These are phyloP conservation scores for Synanthedon formicaeformis DNA, from an alignment of 2,888 invertebrate species.

Conservation along the genomic window DNA sequence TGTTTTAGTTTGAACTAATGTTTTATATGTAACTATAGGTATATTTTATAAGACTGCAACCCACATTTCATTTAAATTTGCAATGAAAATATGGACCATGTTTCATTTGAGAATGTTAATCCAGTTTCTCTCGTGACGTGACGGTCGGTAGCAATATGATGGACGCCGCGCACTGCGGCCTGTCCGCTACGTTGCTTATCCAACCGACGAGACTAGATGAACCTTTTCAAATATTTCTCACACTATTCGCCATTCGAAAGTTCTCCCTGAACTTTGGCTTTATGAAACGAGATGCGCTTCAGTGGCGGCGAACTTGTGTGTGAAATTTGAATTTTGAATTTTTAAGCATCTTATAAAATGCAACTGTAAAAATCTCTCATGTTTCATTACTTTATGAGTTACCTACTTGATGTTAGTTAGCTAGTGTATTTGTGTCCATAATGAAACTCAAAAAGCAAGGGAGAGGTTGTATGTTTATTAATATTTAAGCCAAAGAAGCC, in stretches of 20 bases:
- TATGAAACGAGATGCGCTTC: slow-evolving; percentile 8
- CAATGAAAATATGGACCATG: too few species aligned
- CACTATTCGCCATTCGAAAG: slow-evolving; percentile 13
- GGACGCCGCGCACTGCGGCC: not conserved
- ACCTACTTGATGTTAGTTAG: not conserved
- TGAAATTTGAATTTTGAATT: slow-evolving; percentile 1
- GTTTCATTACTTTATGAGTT: not conserved
- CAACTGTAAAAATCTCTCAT: not conserved
- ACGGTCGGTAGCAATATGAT: slow-evolving; percentile 5
- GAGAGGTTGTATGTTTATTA: too few species aligned
- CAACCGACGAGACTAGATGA: slow-evolving; percentile 11
- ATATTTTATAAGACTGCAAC: too few species aligned
- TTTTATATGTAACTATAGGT: too few species aligned
- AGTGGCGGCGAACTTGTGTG: slow-evolving; percentile 6
- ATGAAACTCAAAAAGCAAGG: too few species aligned
- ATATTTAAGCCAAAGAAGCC: too few species aligned
- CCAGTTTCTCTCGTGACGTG: not conserved
- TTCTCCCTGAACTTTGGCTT: slow-evolving; percentile 2
- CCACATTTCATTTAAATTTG: too few species aligned
- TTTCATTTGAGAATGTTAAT: too few species aligned
- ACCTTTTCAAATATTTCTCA: slow-evolving; percentile 20
- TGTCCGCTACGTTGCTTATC: not conserved
- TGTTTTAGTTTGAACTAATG: too few species aligned
- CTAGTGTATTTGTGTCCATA: too few species aligned
- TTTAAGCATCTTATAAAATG: not conserved